A percentile compares a stretch with the other conserved stretches of the same genome.
phyloP scores from a whole-genome alignment of 2,888 invertebrate genomes.

The Adelphocoris suturalis region DNA sequence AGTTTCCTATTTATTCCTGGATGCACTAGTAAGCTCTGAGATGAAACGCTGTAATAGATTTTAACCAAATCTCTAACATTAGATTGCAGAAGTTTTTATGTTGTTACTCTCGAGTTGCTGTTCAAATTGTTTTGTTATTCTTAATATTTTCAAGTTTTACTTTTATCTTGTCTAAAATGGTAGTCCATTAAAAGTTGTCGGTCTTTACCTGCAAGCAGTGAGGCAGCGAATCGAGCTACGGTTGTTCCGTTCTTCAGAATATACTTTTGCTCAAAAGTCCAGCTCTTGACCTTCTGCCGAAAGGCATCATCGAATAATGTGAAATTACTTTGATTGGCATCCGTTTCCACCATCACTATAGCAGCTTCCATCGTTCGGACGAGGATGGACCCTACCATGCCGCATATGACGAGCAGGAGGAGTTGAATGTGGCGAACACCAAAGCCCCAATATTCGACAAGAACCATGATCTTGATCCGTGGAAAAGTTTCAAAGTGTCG shows the following conservation, averaged over 20 bases:
- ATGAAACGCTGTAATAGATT: too few relatives aligned
- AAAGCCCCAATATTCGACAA: slow-evolving; percentile 67
- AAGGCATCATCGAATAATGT: slow-evolving; percentile 65
- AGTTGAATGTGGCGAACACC: slow-evolving; percentile 67
- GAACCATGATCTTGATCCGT: slow-evolving; percentile 19
- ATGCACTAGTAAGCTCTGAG: too few relatives aligned
- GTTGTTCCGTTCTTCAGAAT: slow-evolving; percentile 53
- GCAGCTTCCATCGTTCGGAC: slow-evolving; percentile 52
- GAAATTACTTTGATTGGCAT: slow-evolving; percentile 45
- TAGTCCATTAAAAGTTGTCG: too few relatives aligned
- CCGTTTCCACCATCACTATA: slow-evolving; percentile 52
- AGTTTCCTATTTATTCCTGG: too few relatives aligned
- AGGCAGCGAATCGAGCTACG: slow-evolving; percentile 31
- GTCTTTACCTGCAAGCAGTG: slow-evolving; percentile 33
- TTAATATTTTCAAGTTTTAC: too few relatives aligned
- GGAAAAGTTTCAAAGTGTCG: background rate
- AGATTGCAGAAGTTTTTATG: too few relatives aligned
- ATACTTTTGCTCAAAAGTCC: slow-evolving; percentile 54
- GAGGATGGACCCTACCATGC: slow-evolving; percentile 36
- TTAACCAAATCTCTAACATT: too few relatives aligned
- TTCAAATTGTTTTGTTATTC: too few relatives aligned
- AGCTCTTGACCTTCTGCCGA: slow-evolving; percentile 55
- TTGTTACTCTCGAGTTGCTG: too few relatives aligned
- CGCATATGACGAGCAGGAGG: slow-evolving; percentile 56
- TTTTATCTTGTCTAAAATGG: too few relatives aligned